Base-by-base conservation (phyloP, 2,888 invertebrate genomes). In the Rhabditoides inermis region DNA sequence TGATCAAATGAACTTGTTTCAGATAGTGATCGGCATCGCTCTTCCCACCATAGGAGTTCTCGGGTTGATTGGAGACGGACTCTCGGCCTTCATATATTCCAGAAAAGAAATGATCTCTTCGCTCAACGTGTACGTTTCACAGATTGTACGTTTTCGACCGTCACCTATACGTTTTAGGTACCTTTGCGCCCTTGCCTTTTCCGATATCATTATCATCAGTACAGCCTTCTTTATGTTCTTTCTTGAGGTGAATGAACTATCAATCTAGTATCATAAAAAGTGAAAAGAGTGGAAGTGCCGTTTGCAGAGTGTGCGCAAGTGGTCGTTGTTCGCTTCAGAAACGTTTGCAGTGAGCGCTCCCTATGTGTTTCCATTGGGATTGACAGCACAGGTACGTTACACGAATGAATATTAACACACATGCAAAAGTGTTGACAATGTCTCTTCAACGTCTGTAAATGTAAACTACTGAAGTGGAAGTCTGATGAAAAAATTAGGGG, bases 181-280 rank as follows among this genome's bases (percentile, higher is more conserved):
- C 37, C 55, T 73, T 23, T 69, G 65, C 41, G 70, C 73, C 1
- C 53, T 74, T 45, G 74, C 72, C 12, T 63, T 64, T 37, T 68
- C 68, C 3, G 65, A 65, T 39, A 62, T 61, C 23, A 45, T 62
- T 6, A 70, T 73, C 23, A 72, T 75, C 25, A 50, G 67, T 26
- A 71, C 72, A 2, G 63, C 72, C 1, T 70, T 71, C 52, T 73
- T 75, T 48, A 61, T 72, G 10, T 72, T 72, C 46, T 70, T 70
- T 42, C 49, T 72, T 35, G 72, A n/a, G n/a, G n/a, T n/a, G n/a
- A n/a, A n/a, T n/a, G n/a, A n/a, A n/a, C n/a, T n/a, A n/a, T n/a
- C n/a, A n/a, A n/a, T n/a, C n/a, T n/a, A n/a, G n/a, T n/a, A n/a
- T n/a, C n/a, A n/a, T n/a, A n/a, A n/a, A n/a, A n/a, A n/a, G n/a